phyloP scores from a whole-genome alignment of 2,113 vertebrate species.

The Ornithorhynchus anatinus region DNA sequence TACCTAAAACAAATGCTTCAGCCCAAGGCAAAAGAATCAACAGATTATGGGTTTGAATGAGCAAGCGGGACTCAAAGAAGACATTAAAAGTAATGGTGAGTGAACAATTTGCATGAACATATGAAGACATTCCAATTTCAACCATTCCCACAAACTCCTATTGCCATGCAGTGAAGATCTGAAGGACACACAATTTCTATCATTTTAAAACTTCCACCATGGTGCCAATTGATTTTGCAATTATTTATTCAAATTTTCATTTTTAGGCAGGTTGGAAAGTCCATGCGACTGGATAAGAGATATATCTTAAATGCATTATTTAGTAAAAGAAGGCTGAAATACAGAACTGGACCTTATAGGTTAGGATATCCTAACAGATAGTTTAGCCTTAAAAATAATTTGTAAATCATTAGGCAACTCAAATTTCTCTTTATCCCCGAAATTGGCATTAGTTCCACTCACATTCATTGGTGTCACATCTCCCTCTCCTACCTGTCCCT shows the following conservation, averaged over 20 bases:
- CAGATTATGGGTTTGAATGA: conserved; percentile 27
- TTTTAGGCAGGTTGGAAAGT: neutral
- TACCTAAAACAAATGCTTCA: conserved; percentile 28
- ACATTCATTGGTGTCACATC: too few species aligned
- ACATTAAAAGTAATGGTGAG: conserved; percentile 20
- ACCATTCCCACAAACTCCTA: neutral
- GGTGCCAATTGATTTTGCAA: neutral
- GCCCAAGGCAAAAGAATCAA: conserved; percentile 44
- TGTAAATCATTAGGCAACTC: too few species aligned
- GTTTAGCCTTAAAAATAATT: too few species aligned
- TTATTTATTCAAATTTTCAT: neutral
- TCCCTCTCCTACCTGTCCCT: too few species aligned
- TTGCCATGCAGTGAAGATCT: neutral
- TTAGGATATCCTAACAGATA: too few species aligned
- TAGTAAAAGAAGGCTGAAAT: too few species aligned
- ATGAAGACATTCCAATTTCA: conserved; percentile 21
- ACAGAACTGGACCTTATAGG: too few species aligned
- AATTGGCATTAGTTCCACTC: too few species aligned
- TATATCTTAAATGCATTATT: too few species aligned
- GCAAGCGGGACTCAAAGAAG: conserved; percentile 41
- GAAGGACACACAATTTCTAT: neutral
- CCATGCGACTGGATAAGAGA: neutral
- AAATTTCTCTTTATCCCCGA: too few species aligned
- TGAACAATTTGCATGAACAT: conserved; percentile 41
- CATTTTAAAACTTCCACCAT: neutral